Base-by-base conservation (phyloP, 2,113 vertebrate genomes). In the Eublepharis macularius region DNA sequence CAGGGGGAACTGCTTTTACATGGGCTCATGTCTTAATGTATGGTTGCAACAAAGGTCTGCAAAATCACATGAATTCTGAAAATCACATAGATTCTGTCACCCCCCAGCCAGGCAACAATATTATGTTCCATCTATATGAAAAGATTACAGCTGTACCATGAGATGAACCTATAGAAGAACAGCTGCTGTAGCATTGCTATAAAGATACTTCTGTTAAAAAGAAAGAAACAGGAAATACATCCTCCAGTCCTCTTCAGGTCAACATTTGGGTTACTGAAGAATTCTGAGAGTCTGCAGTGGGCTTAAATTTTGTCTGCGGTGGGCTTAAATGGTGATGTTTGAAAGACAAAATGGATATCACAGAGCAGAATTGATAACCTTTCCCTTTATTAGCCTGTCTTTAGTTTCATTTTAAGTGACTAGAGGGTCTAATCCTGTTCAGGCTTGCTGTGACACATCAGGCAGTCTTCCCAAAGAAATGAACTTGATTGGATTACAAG, bases 401-500 rank as follows among this genome's bases (percentile, higher is more conserved):
- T 54, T 68, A 39, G 68, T 39, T 70, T 72, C 68, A 32, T 72
- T 82, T 51, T 84, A 77, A 45, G 26, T 11, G 77, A 47, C 21
- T 29, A 54, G 75, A 70, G 39, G 80, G 49, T 24, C 39, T 60
- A 60, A 85, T 85, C 83, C 49, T 6, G 11, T 65, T 75, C 29
- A 47, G 16, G 41, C 83, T 43, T 78, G 76, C 83, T 79, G 49
- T 79, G 75, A 34, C 65, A 60, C 51, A 85, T 45, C 36, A 11
- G 32, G 66, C 47, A 79, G 29, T 26, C 39, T 70, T n/a, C 63
- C 39, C n/a, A 78, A 85, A 72, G 66, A 80, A 41, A 60, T 73
- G 43, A 57, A 73, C 51, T 45, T 29, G 76, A 80, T 85, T 85
- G 76, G 39, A 80, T 85, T 85, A 72, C 51, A 85, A 73, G 24